Evolutionary conservation across 2,888 invertebrate genomes (phyloP).

Genomic region (Polylopha cassiicola): DNA sequence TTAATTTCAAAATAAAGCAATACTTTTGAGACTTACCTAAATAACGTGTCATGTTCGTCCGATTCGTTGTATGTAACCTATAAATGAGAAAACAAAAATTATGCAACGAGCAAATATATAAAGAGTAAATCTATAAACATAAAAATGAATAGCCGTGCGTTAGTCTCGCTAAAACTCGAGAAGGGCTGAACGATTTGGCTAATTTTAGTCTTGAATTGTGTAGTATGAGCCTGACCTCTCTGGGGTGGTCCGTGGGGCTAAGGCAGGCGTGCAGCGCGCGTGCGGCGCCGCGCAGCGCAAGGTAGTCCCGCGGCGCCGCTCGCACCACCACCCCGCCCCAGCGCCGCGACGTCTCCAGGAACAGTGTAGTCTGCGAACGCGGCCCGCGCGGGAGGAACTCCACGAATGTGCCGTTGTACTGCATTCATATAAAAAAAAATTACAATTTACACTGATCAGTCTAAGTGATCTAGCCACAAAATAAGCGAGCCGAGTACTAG

Average conservation of each 20-base stretch:
- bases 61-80: slow-evolving; percentile 53
- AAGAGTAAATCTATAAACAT: no score
- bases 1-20: neutral
- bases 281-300: slow-evolving; percentile 73
- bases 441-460: no score
- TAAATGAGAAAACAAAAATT: neutral
- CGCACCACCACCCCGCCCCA: slow-evolving; percentile 88
- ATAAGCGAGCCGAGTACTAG: no score
- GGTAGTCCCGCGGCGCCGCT: slow-evolving; percentile 87
- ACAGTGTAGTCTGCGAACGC: slow-evolving; percentile 81
- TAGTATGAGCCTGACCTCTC: slow-evolving; percentile 77
- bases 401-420: slow-evolving; percentile 84
- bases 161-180: no score
- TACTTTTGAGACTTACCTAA: slow-evolving; percentile 10
- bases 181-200: no score
- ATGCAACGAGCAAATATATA: no score
- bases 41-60: slow-evolving; percentile 65
- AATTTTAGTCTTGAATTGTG: no score
- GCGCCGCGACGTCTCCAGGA: slow-evolving; percentile 81
- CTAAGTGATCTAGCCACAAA: no score
- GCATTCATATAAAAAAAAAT: no score
- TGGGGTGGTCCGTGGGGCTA: slow-evolving; percentile 84
- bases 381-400: slow-evolving; percentile 80
- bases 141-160: no score
- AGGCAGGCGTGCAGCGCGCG: slow-evolving; percentile 85